Conservation (phyloP, 2,888 invertebrate species). For the Glaucopsyche alexis region DNA sequence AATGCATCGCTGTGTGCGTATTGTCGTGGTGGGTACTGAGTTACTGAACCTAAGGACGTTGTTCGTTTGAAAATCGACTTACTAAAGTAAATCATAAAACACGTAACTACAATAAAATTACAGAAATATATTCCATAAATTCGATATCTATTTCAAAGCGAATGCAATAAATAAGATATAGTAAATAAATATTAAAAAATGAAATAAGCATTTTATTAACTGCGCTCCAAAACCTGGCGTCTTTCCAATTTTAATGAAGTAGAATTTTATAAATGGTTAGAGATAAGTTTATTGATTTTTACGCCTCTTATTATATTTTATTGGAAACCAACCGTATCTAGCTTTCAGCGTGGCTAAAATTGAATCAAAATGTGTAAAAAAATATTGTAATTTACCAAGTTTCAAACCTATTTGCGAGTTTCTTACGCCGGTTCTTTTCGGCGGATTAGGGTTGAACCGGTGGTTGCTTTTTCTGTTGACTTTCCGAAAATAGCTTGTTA, state of each 20-base stretch:
- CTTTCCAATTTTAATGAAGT: slow-evolving; percentile 24
- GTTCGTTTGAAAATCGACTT: too few species aligned
- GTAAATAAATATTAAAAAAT: slow-evolving; percentile 21
- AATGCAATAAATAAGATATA: slow-evolving; percentile 13
- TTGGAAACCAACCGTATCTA: background rate
- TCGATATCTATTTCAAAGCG: background rate
- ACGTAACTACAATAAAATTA: background rate
- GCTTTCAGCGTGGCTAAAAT: background rate
- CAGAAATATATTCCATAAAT: background rate
- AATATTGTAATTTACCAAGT: background rate
- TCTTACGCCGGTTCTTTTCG: too few species aligned
- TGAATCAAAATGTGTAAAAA: background rate
- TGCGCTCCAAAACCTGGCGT: slow-evolving; percentile 15
- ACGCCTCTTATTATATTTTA: slow-evolving; percentile 7
- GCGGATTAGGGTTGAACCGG: too few species aligned
- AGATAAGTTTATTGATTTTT: slow-evolving; percentile 24
- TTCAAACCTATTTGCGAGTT: too few species aligned
- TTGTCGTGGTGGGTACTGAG: too few species aligned
- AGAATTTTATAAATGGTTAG: slow-evolving; percentile 28
- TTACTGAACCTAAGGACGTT: too few species aligned
- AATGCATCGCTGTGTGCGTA: too few species aligned
- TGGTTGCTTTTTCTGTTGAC: too few species aligned
- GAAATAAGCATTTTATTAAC: slow-evolving; percentile 23
- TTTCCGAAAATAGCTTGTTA: too few species aligned
- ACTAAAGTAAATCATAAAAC: too few species aligned